Conservation (phyloP, 2,888 invertebrate species). For the Callyntrura sp. region DNA sequence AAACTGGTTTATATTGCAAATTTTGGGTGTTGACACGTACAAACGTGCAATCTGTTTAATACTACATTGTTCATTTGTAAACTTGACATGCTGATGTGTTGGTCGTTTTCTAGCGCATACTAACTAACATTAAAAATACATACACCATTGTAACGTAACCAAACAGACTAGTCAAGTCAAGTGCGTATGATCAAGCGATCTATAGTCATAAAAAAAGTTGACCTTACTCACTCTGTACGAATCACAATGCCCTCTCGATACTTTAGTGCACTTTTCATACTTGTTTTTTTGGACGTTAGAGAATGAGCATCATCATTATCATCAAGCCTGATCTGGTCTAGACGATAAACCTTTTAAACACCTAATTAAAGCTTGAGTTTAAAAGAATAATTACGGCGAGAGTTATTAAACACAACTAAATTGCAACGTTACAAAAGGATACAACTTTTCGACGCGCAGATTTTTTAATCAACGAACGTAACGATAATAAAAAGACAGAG, state of each 20-base stretch:
- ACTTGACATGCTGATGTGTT: neutral
- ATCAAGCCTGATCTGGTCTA: constrained; percentile 10
- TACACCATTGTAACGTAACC: too few species aligned
- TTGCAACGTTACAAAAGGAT: constrained; percentile 4
- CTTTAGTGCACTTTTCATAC: too few species aligned
- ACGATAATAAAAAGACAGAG: neutral
- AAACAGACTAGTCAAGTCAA: neutral
- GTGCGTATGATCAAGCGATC: neutral
- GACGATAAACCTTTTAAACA: constrained; percentile 53
- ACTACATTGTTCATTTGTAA: neutral
- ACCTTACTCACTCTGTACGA: neutral
- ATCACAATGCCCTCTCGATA: too few species aligned
- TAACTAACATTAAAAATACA: neutral
- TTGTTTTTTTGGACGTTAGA: too few species aligned
- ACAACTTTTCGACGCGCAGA: too few species aligned
- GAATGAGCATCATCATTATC: neutral
- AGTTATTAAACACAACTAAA: constrained; percentile 12
- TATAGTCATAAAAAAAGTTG: neutral
- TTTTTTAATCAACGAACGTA: too few species aligned
- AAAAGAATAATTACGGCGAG: neutral
- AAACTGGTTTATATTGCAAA: constrained; percentile 33
- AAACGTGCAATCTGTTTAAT: neutral
- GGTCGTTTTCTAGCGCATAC: neutral
- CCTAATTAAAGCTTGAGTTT: constrained; percentile 28
- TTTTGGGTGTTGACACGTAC: constrained; percentile 29